Evolutionary conservation across 1,140 invertebrate genomes (phyloP).

Genomic region (Calephelis nemesis): DNA sequence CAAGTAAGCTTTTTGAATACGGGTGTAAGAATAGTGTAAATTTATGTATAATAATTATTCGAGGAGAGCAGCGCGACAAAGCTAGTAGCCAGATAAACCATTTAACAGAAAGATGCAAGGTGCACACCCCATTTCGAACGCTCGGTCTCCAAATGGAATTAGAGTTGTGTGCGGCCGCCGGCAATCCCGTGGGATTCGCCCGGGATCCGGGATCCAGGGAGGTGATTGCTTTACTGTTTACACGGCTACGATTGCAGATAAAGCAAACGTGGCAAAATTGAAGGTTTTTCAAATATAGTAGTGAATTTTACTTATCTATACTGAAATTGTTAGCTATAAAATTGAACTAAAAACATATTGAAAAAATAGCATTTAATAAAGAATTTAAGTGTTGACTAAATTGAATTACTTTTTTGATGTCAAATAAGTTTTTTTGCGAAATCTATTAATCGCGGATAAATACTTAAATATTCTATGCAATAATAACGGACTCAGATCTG

Average conservation of each 20-base stretch:
- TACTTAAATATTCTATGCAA: too few relatives aligned
- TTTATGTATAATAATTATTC: background rate
- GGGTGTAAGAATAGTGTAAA: too few relatives aligned
- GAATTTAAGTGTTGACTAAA: too few relatives aligned
- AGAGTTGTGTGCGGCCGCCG: constrained; percentile 33
- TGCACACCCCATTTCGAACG: constrained; percentile 33
- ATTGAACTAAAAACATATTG: too few relatives aligned
- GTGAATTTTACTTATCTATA: background rate
- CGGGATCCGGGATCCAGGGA: constrained; percentile 23
- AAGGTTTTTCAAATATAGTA: constrained; percentile 12
- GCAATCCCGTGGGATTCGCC: constrained; percentile 28
- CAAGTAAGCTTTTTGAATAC: too few relatives aligned
- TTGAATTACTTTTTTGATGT: too few relatives aligned
- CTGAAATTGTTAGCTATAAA: too few relatives aligned
- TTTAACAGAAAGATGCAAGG: constrained; percentile 16
- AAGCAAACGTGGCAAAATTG: constrained; percentile 23
- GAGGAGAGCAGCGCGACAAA: background rate
- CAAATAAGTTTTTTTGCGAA: too few relatives aligned
- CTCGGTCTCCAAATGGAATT: constrained; percentile 36
- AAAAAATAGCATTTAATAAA: too few relatives aligned
- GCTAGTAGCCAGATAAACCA: background rate
- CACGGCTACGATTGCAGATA: constrained; percentile 32
- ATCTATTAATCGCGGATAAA: too few relatives aligned
- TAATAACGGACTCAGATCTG: too few relatives aligned
- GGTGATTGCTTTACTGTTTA: constrained; percentile 37